Evolutionary conservation across 2,888 invertebrate species (phyloP).

Genomic region (Melanostoma mellinum): DNA sequence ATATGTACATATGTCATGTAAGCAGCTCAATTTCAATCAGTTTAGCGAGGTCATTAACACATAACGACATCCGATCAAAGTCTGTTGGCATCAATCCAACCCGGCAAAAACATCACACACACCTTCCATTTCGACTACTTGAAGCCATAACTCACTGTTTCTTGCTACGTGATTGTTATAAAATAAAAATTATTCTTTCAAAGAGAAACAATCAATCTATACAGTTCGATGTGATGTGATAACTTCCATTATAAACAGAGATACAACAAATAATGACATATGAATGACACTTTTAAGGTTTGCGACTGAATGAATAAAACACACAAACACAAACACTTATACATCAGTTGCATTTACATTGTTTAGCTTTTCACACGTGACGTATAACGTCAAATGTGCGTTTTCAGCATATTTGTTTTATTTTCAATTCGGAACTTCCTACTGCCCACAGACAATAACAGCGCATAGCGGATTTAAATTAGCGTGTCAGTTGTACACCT

Average conservation of each 20-base stretch:
- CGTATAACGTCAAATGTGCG: slow-evolving; percentile 8
- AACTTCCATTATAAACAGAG: background rate
- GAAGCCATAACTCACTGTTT: slow-evolving; percentile 9
- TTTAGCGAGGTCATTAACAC: slow-evolving; percentile 7
- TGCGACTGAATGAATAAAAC: background rate
- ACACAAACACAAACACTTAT: background rate
- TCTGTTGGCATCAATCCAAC: background rate
- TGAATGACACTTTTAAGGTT: background rate
- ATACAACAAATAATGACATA: slow-evolving; percentile 11
- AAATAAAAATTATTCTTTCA: background rate
- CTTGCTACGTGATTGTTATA: slow-evolving; percentile 12
- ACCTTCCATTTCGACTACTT: background rate
- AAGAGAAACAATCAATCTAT: slow-evolving; percentile 8
- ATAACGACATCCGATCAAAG: background rate
- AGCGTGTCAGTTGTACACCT: slow-evolving; percentile 20
- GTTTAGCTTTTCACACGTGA: background rate
- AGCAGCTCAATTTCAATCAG: too few species aligned
- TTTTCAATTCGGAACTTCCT: slow-evolving; percentile 35
- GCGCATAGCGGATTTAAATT: background rate
- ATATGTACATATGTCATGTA: too few species aligned
- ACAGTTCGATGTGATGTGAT: slow-evolving; percentile 1
- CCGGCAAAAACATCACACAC: background rate
- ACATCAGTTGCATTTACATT: background rate
- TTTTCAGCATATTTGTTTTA: slow-evolving; percentile 15
- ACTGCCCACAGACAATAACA: slow-evolving; percentile 16